phyloP scores from a whole-genome alignment of 2,888 invertebrate species.

The Tanypteryx hageni region DNA sequence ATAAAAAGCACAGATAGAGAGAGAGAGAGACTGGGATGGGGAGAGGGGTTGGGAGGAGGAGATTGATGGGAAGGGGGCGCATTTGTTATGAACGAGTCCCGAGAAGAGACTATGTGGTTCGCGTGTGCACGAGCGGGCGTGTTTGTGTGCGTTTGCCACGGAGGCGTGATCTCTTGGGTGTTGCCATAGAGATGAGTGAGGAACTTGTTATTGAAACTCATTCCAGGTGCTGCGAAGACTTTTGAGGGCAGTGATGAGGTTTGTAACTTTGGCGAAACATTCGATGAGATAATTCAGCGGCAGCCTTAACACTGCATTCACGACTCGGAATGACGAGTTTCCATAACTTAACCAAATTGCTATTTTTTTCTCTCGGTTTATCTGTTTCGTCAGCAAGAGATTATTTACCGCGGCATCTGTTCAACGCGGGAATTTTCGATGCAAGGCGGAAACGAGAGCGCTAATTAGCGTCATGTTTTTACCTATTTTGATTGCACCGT shows the following conservation, averaged over 20 bases:
- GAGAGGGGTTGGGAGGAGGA: not conserved
- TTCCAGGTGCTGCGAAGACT: slow-evolving; percentile 19
- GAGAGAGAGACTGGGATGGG: not conserved
- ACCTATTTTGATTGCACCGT: too few relatives aligned
- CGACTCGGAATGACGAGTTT: slow-evolving; percentile 1
- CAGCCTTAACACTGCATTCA: not conserved
- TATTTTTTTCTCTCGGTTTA: slow-evolving; percentile 19
- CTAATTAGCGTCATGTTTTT: too few relatives aligned
- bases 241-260: slow-evolving; percentile 39
- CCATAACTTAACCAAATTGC: slow-evolving; percentile 28
- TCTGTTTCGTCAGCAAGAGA: not conserved
- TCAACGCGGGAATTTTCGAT: not conserved
- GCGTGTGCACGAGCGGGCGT: not conserved
- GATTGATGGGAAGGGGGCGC: not conserved
- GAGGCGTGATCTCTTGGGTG: not conserved
- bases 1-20: not conserved
- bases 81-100: not conserved
- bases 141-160: not conserved
- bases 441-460: not conserved
- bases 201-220: slow-evolving; percentile 38
- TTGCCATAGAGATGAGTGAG: not conserved
- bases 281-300: slow-evolving; percentile 4
- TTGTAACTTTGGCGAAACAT: slow-evolving; percentile 13
- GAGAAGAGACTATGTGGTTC: not conserved
- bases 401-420: not conserved